Percentiles rank a stretch among this genome's conserved stretches.
These are phyloP conservation scores for Noturus placidus DNA, from an alignment of 2,113 vertebrate species.

Conservation along the genomic window DNA sequence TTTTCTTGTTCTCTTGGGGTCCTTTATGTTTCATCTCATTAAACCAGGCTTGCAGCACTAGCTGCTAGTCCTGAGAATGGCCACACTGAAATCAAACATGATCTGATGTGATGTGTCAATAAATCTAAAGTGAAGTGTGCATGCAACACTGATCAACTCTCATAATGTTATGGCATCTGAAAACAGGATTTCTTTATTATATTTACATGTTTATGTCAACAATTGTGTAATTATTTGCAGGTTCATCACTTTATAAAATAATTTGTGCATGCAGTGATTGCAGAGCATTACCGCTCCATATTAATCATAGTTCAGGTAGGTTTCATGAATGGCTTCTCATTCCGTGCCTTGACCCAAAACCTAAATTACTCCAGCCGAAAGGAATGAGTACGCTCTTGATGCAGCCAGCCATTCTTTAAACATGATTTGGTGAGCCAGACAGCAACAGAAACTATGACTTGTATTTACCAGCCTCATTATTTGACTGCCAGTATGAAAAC, in stretches of 20 bases:
- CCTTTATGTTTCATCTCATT: constrained; percentile 36
- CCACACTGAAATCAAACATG: constrained; percentile 3
- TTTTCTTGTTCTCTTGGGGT: constrained; percentile 12
- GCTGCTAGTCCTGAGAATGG: background rate
- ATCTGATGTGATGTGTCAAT: background rate
- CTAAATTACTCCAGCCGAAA: constrained; percentile 32
- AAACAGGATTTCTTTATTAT: background rate
- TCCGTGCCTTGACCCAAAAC: constrained; percentile 12
- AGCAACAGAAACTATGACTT: constrained; percentile 6
- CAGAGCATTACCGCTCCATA: constrained; percentile 8
- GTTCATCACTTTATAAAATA: background rate
- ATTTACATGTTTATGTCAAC: background rate
- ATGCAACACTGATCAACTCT: background rate
- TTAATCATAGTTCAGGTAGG: constrained; percentile 31
- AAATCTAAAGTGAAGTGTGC: background rate
- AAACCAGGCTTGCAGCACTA: constrained; percentile 6
- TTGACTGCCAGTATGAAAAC: constrained; percentile 12
- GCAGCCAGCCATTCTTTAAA: constrained; percentile 22
- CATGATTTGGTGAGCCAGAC: constrained; percentile 18
- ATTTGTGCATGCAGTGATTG: background rate
- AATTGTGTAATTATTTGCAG: background rate
- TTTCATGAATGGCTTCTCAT: constrained; percentile 38
- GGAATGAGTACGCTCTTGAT: background rate
- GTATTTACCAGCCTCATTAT: background rate
- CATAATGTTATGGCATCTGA: background rate